Conservation (phyloP, 1,140 invertebrate species). For the Calycopis cecrops region DNA sequence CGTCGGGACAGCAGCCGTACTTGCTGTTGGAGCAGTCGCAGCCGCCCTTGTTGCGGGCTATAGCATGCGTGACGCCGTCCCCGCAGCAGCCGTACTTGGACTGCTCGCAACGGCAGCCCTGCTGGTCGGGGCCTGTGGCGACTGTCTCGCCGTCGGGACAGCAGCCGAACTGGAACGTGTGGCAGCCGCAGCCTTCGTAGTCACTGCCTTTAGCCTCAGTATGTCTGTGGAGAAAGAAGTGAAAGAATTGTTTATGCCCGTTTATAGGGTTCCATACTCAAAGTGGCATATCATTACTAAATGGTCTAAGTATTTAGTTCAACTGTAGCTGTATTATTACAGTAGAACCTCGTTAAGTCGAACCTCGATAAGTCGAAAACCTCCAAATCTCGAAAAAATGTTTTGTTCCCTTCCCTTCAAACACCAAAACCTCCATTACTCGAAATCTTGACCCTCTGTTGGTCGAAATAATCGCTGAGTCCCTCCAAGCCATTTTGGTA, state of each 20-base stretch:
- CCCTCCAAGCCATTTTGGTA: too few species aligned
- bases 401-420: too few species aligned
- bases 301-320: too few species aligned
- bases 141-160: constrained; percentile 91
- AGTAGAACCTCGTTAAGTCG: too few species aligned
- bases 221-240: constrained; percentile 61
- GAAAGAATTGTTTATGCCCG: too few species aligned
- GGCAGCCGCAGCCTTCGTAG: constrained; percentile 88
- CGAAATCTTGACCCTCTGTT: too few species aligned
- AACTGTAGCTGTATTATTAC: too few species aligned
- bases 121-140: constrained; percentile 84
- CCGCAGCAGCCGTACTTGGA: constrained; percentile 91
- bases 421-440: too few species aligned
- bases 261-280: background rate
- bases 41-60: constrained; percentile 81
- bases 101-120: constrained; percentile 89
- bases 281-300: too few species aligned
- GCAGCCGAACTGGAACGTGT: constrained; percentile 93
- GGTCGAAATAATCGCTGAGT: too few species aligned
- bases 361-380: too few species aligned
- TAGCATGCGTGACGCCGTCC: constrained; percentile 85
- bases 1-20: constrained; percentile 92
- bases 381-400: too few species aligned
- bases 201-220: constrained; percentile 81
- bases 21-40: constrained; percentile 87